Conservation (phyloP, 2,113 vertebrate genomes). For the Rhinolophus ferrumequinum region DNA sequence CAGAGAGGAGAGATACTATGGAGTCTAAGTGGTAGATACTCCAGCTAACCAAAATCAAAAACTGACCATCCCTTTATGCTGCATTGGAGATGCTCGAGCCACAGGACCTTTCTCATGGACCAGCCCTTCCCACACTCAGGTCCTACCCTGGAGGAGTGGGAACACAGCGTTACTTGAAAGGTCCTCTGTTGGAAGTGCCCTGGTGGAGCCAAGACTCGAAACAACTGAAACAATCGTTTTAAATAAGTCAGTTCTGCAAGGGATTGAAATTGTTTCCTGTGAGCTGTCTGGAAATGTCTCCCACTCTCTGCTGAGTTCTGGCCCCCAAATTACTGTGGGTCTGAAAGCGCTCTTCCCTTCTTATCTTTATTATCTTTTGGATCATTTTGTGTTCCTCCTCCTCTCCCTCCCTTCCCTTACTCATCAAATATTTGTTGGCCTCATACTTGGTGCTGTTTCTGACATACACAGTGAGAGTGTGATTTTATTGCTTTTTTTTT, state of each 20-base stretch:
- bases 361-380: neutral
- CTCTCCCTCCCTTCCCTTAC: neutral
- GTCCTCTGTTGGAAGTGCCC: neutral
- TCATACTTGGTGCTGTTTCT: neutral
- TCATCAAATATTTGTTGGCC: neutral
- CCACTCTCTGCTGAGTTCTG: neutral
- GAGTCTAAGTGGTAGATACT: no score
- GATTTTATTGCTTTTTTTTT: neutral
- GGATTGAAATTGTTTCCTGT: neutral
- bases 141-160: neutral
- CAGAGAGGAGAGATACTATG: neutral
- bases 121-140: neutral
- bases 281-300: neutral
- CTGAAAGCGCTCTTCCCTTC: neutral
- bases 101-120: no score
- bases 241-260: neutral
- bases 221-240: neutral
- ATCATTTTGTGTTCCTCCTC: neutral
- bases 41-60: neutral
- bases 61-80: neutral
- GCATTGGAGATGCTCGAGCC: neutral
- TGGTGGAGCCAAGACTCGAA: neutral
- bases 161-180: neutral
- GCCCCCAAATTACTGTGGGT: neutral
- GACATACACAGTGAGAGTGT: neutral